Percentiles rank a stretch among this genome's conserved stretches.
Evolutionary conservation across 2,113 vertebrate genomes (phyloP).

Genomic region (Tretioscincus oriximinensis): DNA sequence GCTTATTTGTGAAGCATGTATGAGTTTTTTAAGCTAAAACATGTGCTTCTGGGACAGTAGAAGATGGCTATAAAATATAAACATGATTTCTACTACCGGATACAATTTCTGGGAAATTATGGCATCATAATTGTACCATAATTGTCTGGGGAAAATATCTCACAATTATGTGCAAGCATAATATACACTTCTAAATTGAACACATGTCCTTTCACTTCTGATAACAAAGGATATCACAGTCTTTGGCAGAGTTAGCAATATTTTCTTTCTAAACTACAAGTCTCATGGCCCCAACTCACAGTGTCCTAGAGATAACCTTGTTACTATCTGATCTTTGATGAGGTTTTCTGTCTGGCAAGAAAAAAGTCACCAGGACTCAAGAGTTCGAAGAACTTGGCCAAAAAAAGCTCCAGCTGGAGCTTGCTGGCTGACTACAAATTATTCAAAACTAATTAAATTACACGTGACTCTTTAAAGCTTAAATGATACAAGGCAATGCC

Average conservation of each 20-base stretch:
- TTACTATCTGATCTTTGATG: too few species aligned
- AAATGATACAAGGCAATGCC: not conserved
- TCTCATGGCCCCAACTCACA: too few species aligned
- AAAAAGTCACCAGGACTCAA: too few species aligned
- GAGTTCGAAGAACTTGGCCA: too few species aligned
- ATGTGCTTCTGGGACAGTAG: not conserved
- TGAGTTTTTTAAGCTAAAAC: not conserved
- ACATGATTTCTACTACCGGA: too few species aligned
- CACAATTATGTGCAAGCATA: not conserved
- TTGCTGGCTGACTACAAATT: not conserved
- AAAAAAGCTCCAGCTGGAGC: not conserved
- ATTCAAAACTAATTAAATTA: constrained; percentile 20
- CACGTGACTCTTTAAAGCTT: not conserved
- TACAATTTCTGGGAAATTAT: not conserved
- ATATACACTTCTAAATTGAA: not conserved
- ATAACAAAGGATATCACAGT: too few species aligned
- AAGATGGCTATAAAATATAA: not conserved
- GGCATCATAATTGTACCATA: not conserved
- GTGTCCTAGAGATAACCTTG: too few species aligned
- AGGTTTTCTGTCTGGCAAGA: too few species aligned
- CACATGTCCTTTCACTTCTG: not conserved
- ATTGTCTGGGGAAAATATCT: not conserved
- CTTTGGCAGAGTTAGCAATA: too few species aligned
- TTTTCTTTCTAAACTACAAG: too few species aligned
- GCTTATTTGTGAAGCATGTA: too few species aligned